These are phyloP conservation scores for Taphrorychus bicolor DNA, from an alignment of 2,888 invertebrate species.

Conservation along the genomic window DNA sequence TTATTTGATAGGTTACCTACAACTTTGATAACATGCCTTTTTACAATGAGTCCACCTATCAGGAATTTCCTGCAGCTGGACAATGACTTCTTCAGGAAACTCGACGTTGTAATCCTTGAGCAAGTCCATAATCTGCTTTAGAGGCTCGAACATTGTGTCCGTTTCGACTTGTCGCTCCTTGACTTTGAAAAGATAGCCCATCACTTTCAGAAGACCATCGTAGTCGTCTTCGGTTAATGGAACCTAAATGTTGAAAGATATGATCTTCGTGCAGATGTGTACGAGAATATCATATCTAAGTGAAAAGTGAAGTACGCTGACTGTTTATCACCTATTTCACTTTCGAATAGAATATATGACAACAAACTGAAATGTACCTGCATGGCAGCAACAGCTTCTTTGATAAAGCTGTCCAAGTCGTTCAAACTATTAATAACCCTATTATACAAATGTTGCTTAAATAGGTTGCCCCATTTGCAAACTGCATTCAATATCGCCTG, in stretches of 20 bases:
- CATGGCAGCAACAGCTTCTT: conserved; percentile 75
- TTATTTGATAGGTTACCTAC: too few relatives aligned
- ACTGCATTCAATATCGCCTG: conserved; percentile 82
- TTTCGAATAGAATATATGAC: too few relatives aligned
- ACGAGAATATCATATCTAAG: background rate
- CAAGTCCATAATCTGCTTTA: conserved; percentile 85
- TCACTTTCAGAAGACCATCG: conserved; percentile 80
- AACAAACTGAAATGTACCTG: conserved; percentile 48
- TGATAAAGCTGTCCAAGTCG: conserved; percentile 80
- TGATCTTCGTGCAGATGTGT: background rate
- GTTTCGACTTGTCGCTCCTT: conserved; percentile 80
- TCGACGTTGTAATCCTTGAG: conserved; percentile 87
- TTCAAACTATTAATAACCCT: conserved; percentile 79
- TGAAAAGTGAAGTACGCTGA: too few relatives aligned
- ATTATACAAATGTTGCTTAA: conserved; percentile 84
- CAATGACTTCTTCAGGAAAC: conserved; percentile 78
- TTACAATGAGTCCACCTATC: conserved; percentile 88
- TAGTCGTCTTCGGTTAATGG: conserved; percentile 86
- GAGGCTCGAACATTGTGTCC: conserved; percentile 89
- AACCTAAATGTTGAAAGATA: conserved; percentile 21
- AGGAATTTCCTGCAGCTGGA: conserved; percentile 82
- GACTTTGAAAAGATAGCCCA: conserved; percentile 80
- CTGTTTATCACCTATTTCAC: too few relatives aligned
- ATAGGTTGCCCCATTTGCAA: conserved; percentile 88
- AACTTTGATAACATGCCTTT: conserved; percentile 65